These are phyloP conservation scores for Phyto melanocephala DNA, from an alignment of 2,888 invertebrate genomes.

Conservation along the genomic window DNA sequence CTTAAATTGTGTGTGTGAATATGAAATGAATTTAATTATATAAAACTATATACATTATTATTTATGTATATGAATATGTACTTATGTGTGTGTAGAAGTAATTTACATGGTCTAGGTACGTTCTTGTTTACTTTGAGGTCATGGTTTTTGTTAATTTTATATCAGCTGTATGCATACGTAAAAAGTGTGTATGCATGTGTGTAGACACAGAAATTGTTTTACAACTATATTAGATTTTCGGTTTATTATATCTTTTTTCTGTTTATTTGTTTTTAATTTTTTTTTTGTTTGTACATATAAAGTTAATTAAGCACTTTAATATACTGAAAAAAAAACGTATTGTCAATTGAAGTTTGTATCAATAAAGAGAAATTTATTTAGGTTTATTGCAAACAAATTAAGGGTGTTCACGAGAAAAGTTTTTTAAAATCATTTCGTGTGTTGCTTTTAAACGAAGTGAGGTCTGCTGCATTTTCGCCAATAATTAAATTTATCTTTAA, in stretches of 20 bases:
- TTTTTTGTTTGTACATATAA: neutral
- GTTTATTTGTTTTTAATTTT: neutral
- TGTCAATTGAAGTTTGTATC: neutral
- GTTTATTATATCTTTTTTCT: slow-evolving; percentile 26
- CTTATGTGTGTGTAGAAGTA: neutral
- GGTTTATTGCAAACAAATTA: neutral
- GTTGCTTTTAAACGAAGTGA: too few species aligned
- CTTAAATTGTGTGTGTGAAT: slow-evolving; percentile 37
- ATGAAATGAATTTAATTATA: slow-evolving; percentile 46
- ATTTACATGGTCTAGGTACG: slow-evolving; percentile 15
- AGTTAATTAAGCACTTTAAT: slow-evolving; percentile 43
- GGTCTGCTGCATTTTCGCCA: too few species aligned
- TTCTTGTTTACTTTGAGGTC: slow-evolving; percentile 58
- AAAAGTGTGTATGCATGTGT: neutral
- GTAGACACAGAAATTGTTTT: neutral
- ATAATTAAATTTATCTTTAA: too few species aligned
- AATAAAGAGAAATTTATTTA: neutral
- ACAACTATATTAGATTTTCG: slow-evolving; percentile 37
- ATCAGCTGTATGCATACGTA: neutral
- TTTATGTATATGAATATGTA: neutral
- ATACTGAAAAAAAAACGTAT: slow-evolving; percentile 4
- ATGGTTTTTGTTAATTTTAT: slow-evolving; percentile 22
- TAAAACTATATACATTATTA: too few species aligned
- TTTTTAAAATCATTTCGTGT: too few species aligned
- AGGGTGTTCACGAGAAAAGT: neutral